Percentiles rank a stretch among this genome's conserved stretches.
Conservation (phyloP, 2,797 vertebrate species). For the Bothrops alternatus region DNA sequence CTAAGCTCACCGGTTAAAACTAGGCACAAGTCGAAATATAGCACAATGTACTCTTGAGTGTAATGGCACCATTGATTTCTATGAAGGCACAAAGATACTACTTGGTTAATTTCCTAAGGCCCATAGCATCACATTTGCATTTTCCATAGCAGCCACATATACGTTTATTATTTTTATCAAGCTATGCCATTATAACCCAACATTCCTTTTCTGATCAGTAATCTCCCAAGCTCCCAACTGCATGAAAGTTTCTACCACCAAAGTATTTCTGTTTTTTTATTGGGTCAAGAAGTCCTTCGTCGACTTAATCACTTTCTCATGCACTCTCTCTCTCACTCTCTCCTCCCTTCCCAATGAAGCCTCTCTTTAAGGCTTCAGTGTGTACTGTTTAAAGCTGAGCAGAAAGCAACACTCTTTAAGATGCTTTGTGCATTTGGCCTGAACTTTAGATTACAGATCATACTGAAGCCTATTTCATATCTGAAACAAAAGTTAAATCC, state of each 20-base stretch:
- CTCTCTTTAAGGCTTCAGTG: background rate
- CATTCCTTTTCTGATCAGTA: background rate
- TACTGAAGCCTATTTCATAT: background rate
- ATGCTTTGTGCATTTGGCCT: background rate
- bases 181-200: background rate
- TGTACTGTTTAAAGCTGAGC: background rate
- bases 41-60: background rate
- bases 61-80: background rate
- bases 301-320: no score
- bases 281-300: background rate
- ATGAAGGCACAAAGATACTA: background rate
- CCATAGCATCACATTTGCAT: background rate
- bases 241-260: background rate
- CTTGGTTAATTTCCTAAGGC: background rate
- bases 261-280: background rate
- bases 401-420: background rate
- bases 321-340: no score
- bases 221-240: background rate
- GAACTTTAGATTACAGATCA: background rate
- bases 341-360: background rate
- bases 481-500: background rate
- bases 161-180: background rate
- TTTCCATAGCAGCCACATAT: background rate
- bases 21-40: background rate
- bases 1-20: background rate